Base-by-base conservation (phyloP, 2,797 vertebrate species). In the Parotocinclus haroldoi region DNA sequence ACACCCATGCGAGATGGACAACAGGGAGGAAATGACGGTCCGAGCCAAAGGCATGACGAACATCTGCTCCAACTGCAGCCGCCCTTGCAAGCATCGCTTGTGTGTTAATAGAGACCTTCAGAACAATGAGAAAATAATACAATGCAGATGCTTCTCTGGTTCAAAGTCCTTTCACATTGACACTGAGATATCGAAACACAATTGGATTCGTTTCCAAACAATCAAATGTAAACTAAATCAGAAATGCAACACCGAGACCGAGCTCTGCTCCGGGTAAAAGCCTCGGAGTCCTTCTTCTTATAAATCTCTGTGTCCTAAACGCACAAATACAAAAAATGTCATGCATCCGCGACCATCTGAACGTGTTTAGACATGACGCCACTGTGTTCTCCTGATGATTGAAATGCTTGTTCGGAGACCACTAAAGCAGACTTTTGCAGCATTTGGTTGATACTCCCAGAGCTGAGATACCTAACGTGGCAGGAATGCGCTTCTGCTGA, bases 401-500 rank as follows among this genome's bases (percentile, higher is more conserved):
- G 62, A 74, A 66, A 66, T 42, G 52, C 9, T 36, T 63, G 66
- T 42, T 72, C 54, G 39, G 52, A 66, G 69, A 63, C 67, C 52
- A 53, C 70, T 72, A 72, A 76, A 72, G 66, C 75, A 59, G 61
- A 61, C 63, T 66, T 58, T 77, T 73, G 75, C 70, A 56, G 58
- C 67, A 77, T 75, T 71, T 67, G 69, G 75, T 68, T 49, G 63
- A 71, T 64, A 51, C 76, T 82, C 82, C 80, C 82, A 58, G 7
- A 74, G 78, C 71, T 76, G 73, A 42, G 73, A 83, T 75, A 80
- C 71, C 69, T 79, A 75, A 85, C 76, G 84, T 76, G 76, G 80
- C 79, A 78, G 79, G 77, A 86, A 86, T 85, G 82, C 78, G 76
- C 11, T 75, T 53, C 27, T 68, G 71, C 68, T 77, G 81, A 85